phyloP scores from a whole-genome alignment of 2,113 vertebrate species.

The Lonchura striata region DNA sequence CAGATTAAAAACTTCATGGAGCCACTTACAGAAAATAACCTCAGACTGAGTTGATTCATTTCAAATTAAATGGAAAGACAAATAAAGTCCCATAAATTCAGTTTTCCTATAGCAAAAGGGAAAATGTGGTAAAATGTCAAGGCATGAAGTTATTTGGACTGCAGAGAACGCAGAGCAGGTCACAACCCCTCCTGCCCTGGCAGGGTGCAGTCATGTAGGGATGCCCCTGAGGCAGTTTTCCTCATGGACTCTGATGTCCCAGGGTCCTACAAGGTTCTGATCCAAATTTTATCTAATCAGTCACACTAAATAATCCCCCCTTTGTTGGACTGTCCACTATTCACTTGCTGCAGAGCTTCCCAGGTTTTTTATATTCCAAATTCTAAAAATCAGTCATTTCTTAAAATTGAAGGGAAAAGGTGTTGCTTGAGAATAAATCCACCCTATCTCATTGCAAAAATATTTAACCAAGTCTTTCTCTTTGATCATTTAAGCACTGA shows the following conservation, averaged over 20 bases:
- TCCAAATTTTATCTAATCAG: no score
- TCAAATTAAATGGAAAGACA: background rate
- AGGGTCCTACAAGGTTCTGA: rapidly evolving
- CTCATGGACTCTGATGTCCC: background rate
- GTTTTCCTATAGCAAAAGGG: background rate
- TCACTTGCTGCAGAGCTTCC: background rate
- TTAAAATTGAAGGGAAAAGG: background rate
- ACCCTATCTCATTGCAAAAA: background rate
- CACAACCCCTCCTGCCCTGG: no score
- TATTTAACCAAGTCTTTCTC: background rate
- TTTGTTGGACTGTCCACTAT: background rate
- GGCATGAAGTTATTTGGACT: background rate
- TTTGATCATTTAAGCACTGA: background rate
- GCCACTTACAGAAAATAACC: background rate
- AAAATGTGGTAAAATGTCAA: background rate
- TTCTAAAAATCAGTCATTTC: background rate
- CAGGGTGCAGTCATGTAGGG: rapidly evolving
- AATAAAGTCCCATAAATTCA: background rate
- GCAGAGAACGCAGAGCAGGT: background rate
- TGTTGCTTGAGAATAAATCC: background rate
- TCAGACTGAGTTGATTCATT: background rate
- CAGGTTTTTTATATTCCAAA: background rate
- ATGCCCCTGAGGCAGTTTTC: background rate
- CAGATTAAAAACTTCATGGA: background rate
- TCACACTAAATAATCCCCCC: background rate